phyloP scores from a whole-genome alignment of 2,113 vertebrate genomes.

The Ibidorhyncha struthersii region DNA sequence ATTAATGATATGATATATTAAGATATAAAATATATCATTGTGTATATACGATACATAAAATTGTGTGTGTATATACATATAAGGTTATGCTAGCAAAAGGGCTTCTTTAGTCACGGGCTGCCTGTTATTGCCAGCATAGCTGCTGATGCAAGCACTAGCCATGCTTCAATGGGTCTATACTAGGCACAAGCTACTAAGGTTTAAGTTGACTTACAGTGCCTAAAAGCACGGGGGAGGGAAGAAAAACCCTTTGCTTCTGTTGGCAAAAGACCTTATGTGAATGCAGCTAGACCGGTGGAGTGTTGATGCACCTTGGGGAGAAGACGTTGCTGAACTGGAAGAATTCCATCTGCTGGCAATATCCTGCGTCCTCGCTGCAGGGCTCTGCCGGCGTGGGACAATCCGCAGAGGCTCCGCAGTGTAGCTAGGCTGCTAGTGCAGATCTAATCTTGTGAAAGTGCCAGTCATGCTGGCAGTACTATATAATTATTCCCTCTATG shows the following conservation, averaged over 20 bases:
- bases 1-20: neutral
- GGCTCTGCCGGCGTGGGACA: neutral
- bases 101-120: neutral
- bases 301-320: neutral
- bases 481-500: neutral
- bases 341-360: conserved; percentile 15
- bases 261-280: neutral
- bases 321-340: neutral
- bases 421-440: neutral
- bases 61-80: rapidly evolving
- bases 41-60: neutral
- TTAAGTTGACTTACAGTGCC: neutral
- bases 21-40: neutral
- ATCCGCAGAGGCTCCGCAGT: neutral
- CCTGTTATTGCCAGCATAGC: neutral
- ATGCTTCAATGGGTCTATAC: neutral
- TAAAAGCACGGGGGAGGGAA: neutral
- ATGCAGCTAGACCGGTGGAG: neutral
- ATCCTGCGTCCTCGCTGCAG: neutral
- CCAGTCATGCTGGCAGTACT: neutral
- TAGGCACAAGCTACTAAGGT: neutral
- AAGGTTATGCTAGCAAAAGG: neutral
- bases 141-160: neutral
- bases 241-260: neutral
- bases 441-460: neutral